phyloP scores from a whole-genome alignment of 1,140 invertebrate genomes.

The Hyles euphorbiae region DNA sequence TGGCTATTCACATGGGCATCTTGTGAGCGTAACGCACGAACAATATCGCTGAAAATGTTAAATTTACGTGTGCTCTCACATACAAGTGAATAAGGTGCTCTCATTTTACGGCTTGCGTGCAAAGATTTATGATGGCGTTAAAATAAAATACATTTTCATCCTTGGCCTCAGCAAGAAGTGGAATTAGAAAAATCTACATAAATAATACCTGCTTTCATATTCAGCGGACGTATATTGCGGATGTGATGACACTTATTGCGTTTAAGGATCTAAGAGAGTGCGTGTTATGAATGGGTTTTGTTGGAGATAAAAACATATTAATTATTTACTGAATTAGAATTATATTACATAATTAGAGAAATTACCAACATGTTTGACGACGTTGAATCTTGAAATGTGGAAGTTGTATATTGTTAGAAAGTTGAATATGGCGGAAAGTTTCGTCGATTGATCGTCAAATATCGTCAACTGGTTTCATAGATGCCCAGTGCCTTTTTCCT shows the following conservation, averaged over 20 bases:
- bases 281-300: background rate
- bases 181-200: slow-evolving; percentile 67
- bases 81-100: slow-evolving; percentile 49
- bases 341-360: no score
- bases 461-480: no score
- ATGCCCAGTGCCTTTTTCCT: no score
- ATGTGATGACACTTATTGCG: slow-evolving; percentile 42
- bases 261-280: slow-evolving; percentile 18
- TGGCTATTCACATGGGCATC: no score
- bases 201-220: slow-evolving; percentile 35
- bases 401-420: no score
- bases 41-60: slow-evolving; percentile 55
- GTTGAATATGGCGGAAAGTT: no score
- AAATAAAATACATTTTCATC: slow-evolving; percentile 70
- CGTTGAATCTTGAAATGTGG: no score
- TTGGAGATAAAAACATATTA: background rate
- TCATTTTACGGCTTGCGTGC: slow-evolving; percentile 52
- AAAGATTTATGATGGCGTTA: slow-evolving; percentile 61
- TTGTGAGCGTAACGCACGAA: slow-evolving; percentile 13
- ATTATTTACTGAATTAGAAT: no score
- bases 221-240: slow-evolving; percentile 35
- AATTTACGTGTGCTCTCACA: slow-evolving; percentile 55
- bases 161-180: slow-evolving; percentile 25
- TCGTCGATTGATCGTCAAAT: no score
- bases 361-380: no score